Percentiles rank a stretch among this genome's conserved stretches.
Evolutionary conservation across 2,797 vertebrate genomes (phyloP).

Genomic region (Gallirallus australis): DNA sequence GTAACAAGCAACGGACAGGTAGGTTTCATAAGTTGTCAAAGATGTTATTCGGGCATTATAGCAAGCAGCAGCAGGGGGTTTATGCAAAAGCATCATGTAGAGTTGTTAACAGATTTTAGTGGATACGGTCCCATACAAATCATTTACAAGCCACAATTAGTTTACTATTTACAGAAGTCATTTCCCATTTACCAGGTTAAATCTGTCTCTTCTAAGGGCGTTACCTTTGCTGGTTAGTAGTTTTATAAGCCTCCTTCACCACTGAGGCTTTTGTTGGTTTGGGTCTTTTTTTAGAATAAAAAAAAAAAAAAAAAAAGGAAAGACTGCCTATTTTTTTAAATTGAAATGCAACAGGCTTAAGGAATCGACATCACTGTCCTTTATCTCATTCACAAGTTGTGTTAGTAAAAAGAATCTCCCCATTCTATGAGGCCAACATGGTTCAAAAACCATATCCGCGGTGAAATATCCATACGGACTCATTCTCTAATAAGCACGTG

Average conservation of each 20-base stretch:
- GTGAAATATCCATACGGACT: conserved; percentile 92
- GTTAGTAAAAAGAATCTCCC: conserved; percentile 93
- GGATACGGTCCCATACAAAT: conserved; percentile 85
- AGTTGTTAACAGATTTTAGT: conserved; percentile 93
- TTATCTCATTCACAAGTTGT: conserved; percentile 85
- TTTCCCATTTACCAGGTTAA: conserved; percentile 84
- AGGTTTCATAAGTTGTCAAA: conserved; percentile 78
- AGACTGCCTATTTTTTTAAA: conserved; percentile 71
- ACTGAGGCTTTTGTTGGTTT: conserved; percentile 77
- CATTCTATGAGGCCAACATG: conserved; percentile 82
- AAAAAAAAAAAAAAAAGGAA: not conserved
- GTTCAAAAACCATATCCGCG: conserved; percentile 89
- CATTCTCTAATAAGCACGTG: conserved; percentile 90
- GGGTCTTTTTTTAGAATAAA: not conserved
- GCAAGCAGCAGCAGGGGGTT: conserved; percentile 93
- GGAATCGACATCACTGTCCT: conserved; percentile 86
- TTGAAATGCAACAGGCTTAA: conserved; percentile 91
- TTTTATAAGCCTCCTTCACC: conserved; percentile 87
- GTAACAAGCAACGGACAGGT: conserved; percentile 80
- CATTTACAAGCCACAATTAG: conserved; percentile 96
- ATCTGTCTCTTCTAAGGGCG: conserved; percentile 77
- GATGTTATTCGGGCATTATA: conserved; percentile 87
- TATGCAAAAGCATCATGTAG: conserved; percentile 88
- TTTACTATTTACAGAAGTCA: conserved; percentile 96
- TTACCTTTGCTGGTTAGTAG: conserved; percentile 91